Percentiles rank a stretch among this genome's conserved stretches.
Evolutionary conservation across 2,113 vertebrate species (phyloP).

Genomic region (Dipodomys merriami): DNA sequence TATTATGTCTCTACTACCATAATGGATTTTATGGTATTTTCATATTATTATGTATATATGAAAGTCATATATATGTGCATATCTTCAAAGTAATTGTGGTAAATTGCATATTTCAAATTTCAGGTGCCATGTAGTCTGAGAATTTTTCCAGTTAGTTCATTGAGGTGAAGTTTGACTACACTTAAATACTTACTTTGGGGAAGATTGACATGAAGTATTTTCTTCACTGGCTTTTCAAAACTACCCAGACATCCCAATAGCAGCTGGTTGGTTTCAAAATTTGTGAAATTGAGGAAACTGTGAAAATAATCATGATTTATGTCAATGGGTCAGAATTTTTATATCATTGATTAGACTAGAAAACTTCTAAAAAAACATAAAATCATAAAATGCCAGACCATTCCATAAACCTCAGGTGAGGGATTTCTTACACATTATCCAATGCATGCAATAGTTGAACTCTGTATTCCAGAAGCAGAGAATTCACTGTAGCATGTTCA

Average conservation of each 20-base stretch:
- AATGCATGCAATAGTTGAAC: not conserved
- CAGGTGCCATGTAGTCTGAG: not conserved
- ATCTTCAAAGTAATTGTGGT: conserved; percentile 4
- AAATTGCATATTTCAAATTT: not conserved
- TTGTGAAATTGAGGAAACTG: not conserved
- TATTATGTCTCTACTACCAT: not conserved
- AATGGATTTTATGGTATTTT: not conserved
- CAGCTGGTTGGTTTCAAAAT: not conserved
- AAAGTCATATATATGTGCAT: not conserved
- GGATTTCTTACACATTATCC: not conserved
- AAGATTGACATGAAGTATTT: not conserved
- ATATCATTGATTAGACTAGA: not conserved
- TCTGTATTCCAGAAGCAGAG: not conserved
- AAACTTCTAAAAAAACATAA: conserved; percentile 15
- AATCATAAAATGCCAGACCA: not conserved
- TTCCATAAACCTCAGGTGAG: not conserved
- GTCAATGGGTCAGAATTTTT: not conserved
- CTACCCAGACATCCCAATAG: not conserved
- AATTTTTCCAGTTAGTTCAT: not conserved
- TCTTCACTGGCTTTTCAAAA: not conserved
- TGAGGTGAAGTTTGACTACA: not conserved
- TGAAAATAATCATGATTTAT: not conserved
- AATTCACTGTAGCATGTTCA: not conserved
- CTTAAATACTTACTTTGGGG: not conserved
- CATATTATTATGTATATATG: not conserved